Percentiles rank a stretch among this genome's conserved stretches.
Conservation (phyloP, 1,140 invertebrate genomes). For the Antheraea pernyi region DNA sequence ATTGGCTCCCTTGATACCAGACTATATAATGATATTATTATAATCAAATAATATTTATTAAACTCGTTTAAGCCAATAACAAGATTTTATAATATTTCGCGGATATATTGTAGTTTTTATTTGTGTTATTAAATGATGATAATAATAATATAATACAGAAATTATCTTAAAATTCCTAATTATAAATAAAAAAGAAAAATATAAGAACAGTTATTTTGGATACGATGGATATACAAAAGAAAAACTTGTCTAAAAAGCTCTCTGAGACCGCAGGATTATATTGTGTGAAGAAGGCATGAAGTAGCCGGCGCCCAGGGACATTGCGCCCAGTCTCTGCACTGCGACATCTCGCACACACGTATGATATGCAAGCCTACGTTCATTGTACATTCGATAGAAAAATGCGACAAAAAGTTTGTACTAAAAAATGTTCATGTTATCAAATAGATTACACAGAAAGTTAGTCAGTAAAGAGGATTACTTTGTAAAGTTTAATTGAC, state of each 20-base stretch:
- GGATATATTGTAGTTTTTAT: too few species aligned
- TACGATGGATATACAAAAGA: slow-evolving; percentile 20
- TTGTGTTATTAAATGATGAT: too few species aligned
- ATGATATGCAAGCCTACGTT: background rate
- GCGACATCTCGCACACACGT: slow-evolving; percentile 37
- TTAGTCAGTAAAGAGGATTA: background rate
- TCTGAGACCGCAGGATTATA: slow-evolving; percentile 20
- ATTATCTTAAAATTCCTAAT: too few species aligned
- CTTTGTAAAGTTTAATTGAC: background rate
- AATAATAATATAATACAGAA: too few species aligned
- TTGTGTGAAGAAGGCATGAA: slow-evolving; percentile 19
- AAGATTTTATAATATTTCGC: too few species aligned
- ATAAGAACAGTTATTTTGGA: too few species aligned
- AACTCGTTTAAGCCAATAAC: too few species aligned
- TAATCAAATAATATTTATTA: too few species aligned
- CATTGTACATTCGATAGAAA: slow-evolving; percentile 7
- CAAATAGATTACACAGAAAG: background rate
- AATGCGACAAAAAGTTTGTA: background rate
- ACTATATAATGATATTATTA: too few species aligned
- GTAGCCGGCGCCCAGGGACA: slow-evolving; percentile 27
- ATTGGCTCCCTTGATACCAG: too few species aligned
- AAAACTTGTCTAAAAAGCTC: slow-evolving; percentile 26
- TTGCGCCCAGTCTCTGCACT: slow-evolving; percentile 56
- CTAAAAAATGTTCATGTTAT: background rate
- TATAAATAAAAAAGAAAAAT: too few species aligned